Percentiles rank a stretch among this genome's conserved stretches.
Conservation (phyloP, 2,113 vertebrate species). For the Apistogramma diplotaenia region DNA sequence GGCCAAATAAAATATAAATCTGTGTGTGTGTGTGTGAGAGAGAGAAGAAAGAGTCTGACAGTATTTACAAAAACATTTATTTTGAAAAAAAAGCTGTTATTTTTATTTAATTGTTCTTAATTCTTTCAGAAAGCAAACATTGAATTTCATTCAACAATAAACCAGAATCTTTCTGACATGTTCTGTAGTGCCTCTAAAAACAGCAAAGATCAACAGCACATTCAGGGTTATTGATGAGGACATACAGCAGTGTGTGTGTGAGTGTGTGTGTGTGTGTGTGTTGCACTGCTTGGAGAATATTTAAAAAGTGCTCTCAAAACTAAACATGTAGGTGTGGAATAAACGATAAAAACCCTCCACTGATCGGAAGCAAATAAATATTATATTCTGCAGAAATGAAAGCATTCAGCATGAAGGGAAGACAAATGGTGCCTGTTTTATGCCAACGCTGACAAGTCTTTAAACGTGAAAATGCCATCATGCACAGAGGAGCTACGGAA, state of each 20-base stretch:
- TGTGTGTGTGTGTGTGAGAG: background rate
- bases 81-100: slow-evolving; percentile 25
- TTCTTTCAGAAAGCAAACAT: slow-evolving; percentile 16
- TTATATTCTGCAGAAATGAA: background rate
- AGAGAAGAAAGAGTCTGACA: background rate
- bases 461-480: background rate
- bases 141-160: slow-evolving; percentile 31
- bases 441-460: background rate
- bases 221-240: background rate
- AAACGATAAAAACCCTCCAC: background rate
- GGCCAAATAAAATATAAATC: too few relatives aligned
- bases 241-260: background rate
- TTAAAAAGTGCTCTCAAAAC: background rate
- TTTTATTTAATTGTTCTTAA: background rate
- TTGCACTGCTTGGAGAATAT: background rate
- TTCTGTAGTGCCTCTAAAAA: slow-evolving; percentile 21
- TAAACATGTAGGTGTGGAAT: background rate
- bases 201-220: background rate
- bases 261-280: background rate
- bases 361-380: background rate
- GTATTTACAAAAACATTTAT: slow-evolving; percentile 50
- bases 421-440: background rate
- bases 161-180: background rate
- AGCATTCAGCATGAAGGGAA: background rate
- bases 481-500: accelerated